Conservation (phyloP, 2,888 invertebrate genomes). For the Idaea dimidiata region DNA sequence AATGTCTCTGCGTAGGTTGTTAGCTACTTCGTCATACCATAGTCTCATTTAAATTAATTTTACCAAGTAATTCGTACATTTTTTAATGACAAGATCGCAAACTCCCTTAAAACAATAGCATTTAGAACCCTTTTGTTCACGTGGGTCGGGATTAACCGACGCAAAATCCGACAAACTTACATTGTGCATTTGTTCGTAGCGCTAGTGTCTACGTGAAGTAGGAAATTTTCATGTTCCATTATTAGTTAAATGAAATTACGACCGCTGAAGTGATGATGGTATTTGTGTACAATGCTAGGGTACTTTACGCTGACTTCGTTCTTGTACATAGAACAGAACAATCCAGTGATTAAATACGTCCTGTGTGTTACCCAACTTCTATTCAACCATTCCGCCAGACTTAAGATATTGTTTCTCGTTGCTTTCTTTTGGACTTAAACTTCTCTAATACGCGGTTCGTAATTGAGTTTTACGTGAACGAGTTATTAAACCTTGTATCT, state of each 20-base stretch:
- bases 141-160: constrained; percentile 1
- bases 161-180: not conserved
- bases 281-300: constrained; percentile 21
- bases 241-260: not conserved
- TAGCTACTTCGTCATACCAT: too few relatives aligned
- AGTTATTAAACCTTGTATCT: too few relatives aligned
- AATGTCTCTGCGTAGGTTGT: too few relatives aligned
- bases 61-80: not conserved
- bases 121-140: not conserved
- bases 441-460: not conserved
- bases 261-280: not conserved
- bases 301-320: constrained; percentile 23
- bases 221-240: not conserved
- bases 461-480: not conserved
- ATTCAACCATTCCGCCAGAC: not conserved
- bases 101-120: not conserved
- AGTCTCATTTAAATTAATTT: not conserved
- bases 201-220: not conserved
- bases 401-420: not conserved
- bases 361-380: not conserved
- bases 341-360: constrained; percentile 19
- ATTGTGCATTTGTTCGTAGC: not conserved
- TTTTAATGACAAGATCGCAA: not conserved
- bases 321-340: constrained; percentile 21
- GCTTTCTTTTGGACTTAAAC: not conserved